Base-by-base conservation (phyloP, 2,888 invertebrate species). In the Heliconius sara region DNA sequence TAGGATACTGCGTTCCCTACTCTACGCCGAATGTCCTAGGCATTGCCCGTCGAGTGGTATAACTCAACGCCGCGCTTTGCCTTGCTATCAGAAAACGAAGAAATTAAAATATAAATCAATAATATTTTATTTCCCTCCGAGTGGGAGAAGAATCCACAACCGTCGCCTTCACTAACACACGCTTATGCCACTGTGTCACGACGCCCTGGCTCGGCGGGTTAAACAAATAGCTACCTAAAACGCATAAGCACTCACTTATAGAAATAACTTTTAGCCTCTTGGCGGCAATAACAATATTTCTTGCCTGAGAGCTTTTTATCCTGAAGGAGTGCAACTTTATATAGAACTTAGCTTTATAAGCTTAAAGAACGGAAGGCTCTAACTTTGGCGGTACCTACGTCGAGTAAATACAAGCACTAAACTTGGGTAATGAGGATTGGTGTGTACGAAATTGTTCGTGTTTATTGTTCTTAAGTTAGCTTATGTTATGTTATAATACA, bases 251-350 rank as follows among this genome's bases (percentile, higher is more conserved):
- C 25, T 27, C 19, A 10, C 19, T 65, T 27, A 43, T 30, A 47
- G 9, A 22, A 65, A 66, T 3, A 65, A 65, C 27, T 65, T 75
- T 66, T 75, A 63, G 22, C 43, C 19, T 43, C 75, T 39, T 22
- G n/a, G 2, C 63, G 43, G 63, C 43, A 27, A 65, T 65, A 75
- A 66, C 43, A 75, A 47, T 65, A 75, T 75, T 66, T 75, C 43
- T 65, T 66, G 65, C 65, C 13, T 27, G 65, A 75, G 63, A 75
- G 75, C 75, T 75, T 66, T 65, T 75, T 66, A 65, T 63, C 65
- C 65, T 25, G 65, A 27, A 65, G 25, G 65, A 27, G 43, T 43
- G 27, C 30, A 75, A 75, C 43, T 65, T 63, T 27, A 75, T 75
- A 66, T 65, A 75, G 43, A 47, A 27, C 65, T 66, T 75, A 47